Conservation (phyloP, 2,113 vertebrate species). For the Lepisosteus osseus region DNA sequence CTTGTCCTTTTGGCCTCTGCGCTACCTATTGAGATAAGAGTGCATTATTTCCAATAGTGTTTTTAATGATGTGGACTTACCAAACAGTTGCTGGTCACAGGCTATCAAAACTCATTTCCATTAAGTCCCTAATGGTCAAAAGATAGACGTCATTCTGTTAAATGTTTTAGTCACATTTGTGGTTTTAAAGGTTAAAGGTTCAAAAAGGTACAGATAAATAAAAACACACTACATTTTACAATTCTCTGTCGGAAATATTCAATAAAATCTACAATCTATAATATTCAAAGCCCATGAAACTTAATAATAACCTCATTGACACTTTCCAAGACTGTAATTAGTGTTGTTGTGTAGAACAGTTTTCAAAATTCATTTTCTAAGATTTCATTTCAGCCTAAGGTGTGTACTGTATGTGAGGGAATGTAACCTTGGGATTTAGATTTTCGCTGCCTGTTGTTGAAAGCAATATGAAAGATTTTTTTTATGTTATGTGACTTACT, state of each 20-base stretch:
- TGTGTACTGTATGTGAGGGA: no score
- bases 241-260: neutral
- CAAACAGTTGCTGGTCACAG: neutral
- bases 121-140: neutral
- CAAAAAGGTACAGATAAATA: neutral
- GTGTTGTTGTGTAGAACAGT: no score
- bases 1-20: conserved; percentile 18
- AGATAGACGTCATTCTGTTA: neutral
- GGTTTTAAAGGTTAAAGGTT: neutral
- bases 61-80: conserved; percentile 5
- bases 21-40: neutral
- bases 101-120: conserved; percentile 4
- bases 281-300: neutral
- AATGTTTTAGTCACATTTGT: no score
- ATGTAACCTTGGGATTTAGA: no score
- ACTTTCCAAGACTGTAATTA: no score
- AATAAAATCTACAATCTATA: neutral
- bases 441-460: no score
- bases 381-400: no score
- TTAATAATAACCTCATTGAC: no score
- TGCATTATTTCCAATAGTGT: conserved; percentile 16
- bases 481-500: no score
- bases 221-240: neutral
- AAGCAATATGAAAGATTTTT: no score
- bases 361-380: no score